Evolutionary conservation across 2,113 vertebrate genomes (phyloP), one percentile per base, ranked within the genome.

Genomic region (Cyprinodon tularosa): DNA sequence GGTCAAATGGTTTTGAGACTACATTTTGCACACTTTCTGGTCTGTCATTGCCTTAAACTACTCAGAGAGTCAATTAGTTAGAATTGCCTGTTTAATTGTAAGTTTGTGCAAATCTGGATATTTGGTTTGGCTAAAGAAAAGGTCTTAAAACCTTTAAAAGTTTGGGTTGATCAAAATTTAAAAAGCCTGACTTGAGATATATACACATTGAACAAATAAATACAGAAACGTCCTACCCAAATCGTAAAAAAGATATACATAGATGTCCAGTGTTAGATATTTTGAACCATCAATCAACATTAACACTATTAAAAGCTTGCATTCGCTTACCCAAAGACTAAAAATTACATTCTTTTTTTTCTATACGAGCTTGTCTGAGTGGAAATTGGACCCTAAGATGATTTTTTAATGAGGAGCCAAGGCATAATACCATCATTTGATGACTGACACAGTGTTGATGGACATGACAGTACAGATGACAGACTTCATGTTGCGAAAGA

Each of bases 401-500:
- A 47, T n/a, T 50, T 70, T 62, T 70, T 86, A 89, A 85, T 76
- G 48, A 50, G 63, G 68, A 13, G 77, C 68, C 74, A 22, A 71
- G 62, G 47, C 40, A 80, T 87, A 88, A 91, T 68, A 73, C 38
- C 74, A 92, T 89, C 84, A 75, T n/a, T 17, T 89, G 85, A 86
- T 91, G 90, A 90, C 86, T 90, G 88, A 92, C 88, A 70, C 39
- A 78, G 86, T 86, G 87, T 86, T 86, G 88, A 92, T 89, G 74
- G 85, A 88, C 82, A 70, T 22, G 74, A 67, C 36, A 37, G 13
- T 90, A 50, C 78, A 86, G 79, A 86, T 88, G 81, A 90, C 69
- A 76, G 83, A 72, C 45, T 36, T 40, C 67, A 48, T 22, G 53
- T 39, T 72, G 71, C 66, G 29, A 22, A 81, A 72, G 13, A 76